Evolutionary conservation across 2,888 invertebrate genomes (phyloP).

Genomic region (Chironomus tentans): DNA sequence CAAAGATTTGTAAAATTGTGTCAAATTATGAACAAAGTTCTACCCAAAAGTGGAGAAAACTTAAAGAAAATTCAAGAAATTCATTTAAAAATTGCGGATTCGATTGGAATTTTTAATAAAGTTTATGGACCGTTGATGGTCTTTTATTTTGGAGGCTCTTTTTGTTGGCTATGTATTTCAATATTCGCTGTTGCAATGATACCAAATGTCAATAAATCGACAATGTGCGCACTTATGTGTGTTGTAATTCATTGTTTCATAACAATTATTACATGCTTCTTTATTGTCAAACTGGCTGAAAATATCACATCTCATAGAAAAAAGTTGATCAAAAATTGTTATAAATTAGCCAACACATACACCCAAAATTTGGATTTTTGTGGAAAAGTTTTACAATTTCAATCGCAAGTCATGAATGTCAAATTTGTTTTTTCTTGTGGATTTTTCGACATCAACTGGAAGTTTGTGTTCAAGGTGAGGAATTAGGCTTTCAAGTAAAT

Average conservation of each 20-base stretch:
- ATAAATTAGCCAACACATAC: not conserved
- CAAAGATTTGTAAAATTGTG: not conserved
- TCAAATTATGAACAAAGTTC: not conserved
- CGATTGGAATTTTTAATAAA: not conserved
- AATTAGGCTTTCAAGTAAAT: too few relatives aligned
- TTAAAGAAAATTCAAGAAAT: not conserved
- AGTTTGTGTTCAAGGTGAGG: not conserved
- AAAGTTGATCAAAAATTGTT: not conserved
- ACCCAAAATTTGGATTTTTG: not conserved
- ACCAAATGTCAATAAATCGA: not conserved
- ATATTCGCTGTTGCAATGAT: not conserved
- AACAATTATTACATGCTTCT: not conserved
- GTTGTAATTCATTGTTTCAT: not conserved
- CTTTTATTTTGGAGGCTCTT: not conserved
- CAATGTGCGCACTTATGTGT: not conserved
- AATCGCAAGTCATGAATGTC: not conserved
- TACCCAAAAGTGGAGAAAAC: not conserved
- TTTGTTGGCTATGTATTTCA: not conserved
- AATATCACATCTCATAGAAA: not conserved
- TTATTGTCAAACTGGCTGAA: not conserved
- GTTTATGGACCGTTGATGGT: not conserved
- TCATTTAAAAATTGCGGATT: not conserved
- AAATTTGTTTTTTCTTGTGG: not conserved
- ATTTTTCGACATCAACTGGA: not conserved
- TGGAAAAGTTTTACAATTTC: not conserved